Evolutionary conservation across 2,113 vertebrate species (phyloP), one percentile per base, ranked within the genome.

Genomic region (Sphyrna mokarran): DNA sequence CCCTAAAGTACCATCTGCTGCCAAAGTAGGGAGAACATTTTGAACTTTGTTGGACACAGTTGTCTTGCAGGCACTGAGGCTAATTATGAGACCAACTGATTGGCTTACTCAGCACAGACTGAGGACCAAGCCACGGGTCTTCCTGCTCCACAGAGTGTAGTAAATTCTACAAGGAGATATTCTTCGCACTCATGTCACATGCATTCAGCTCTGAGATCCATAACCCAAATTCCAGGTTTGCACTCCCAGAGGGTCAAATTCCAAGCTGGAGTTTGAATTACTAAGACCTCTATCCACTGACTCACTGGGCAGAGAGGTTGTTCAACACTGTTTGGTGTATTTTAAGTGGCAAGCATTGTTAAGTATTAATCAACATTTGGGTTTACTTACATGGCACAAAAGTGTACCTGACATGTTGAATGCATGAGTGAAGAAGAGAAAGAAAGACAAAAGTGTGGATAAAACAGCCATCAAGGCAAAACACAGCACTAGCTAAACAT

Each of bases 301-400:
- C 0, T 1, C 33, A 66, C 26, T 20, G 89, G 61, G 33, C 33
- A 93, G 61, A 68, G 80, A 20, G 37, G 16, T 22, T 93, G 33
- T 66, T 66, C 61, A 66, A 58, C n/a, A 37, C 9, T 16, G 23
- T 89, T 14, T 11, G 37, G 16, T 20, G 18, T 66, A n/a, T 63
- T 93, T 66, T 66, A 93, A 93, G 8, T 83, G 80, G 80, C 78
- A 83, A 83, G 40, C 80, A 83, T 43, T 37, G 80, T n/a, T 83
- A 83, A 83, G 61, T 68, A 93, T 66, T 37, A 93, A 93, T 93
- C 29, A 91, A 91, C 18, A 37, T 66, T 93, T 93, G 87, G 96
- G 18, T 96, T 97, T 99, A 99, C 98, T 99, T 98, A 99, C 98
- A 98, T 98, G 98, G 98, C 97, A 99, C 97, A 98, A 98, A 98